phyloP scores from a whole-genome alignment of 2,113 vertebrate species.

The Melanerpes formicivorus region DNA sequence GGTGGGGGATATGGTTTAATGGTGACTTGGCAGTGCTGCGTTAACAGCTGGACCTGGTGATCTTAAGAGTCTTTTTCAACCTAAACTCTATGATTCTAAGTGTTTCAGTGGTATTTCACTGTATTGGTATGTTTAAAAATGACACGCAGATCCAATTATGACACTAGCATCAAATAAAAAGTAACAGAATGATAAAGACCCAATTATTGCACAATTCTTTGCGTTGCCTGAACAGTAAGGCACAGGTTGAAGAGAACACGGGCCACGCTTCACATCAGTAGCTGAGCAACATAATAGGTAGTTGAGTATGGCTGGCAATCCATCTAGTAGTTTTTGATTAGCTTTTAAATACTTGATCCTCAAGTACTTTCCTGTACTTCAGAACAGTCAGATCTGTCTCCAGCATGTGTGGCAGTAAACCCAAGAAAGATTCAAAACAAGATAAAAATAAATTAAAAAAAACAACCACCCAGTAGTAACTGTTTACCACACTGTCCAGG shows the following conservation, averaged over 20 bases:
- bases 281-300: background rate
- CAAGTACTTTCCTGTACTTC: constrained; percentile 24
- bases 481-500: background rate
- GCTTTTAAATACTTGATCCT: background rate
- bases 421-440: background rate
- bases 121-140: background rate
- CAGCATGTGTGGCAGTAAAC: background rate
- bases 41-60: too few species aligned
- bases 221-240: background rate
- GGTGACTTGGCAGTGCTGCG: too few species aligned
- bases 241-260: rapidly evolving
- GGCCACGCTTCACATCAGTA: background rate
- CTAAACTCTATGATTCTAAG: too few species aligned
- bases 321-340: background rate
- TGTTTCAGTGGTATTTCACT: background rate
- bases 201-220: background rate
- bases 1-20: too few species aligned
- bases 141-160: background rate
- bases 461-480: background rate
- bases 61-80: too few species aligned
- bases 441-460: background rate
- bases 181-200: background rate
- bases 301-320: background rate
- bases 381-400: constrained; percentile 18
- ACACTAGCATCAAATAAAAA: background rate